Evolutionary conservation across 1,140 invertebrate genomes (phyloP).

Genomic region (Lordiphosa collinella): DNA sequence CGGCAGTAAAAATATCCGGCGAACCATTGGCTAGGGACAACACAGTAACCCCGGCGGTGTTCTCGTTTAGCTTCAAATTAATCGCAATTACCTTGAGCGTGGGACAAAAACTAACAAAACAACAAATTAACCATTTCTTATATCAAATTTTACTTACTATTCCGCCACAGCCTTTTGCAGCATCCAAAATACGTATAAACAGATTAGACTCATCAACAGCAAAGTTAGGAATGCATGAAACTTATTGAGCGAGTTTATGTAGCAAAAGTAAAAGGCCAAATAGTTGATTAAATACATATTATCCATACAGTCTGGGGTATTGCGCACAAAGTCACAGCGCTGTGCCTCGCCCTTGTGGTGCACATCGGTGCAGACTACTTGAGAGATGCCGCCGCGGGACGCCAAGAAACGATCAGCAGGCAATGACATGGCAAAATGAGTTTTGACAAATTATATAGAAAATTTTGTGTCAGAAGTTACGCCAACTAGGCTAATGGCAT

Average conservation of each 20-base stretch:
- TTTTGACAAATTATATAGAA: too few relatives aligned
- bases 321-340: constrained; percentile 2
- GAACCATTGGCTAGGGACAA: constrained; percentile 90
- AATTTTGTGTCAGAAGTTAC: too few relatives aligned
- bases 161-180: constrained; percentile 10
- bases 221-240: constrained; percentile 23
- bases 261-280: constrained; percentile 16
- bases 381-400: too few relatives aligned
- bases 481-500: too few relatives aligned
- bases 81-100: constrained; percentile 84
- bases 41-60: constrained; percentile 88
- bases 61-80: constrained; percentile 84
- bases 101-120: constrained; percentile 85
- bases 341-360: background rate
- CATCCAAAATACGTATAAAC: constrained; percentile 28
- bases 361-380: background rate
- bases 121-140: background rate
- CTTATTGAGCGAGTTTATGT: constrained; percentile 6
- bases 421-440: too few relatives aligned
- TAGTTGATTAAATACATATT: constrained; percentile 25
- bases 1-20: constrained; percentile 86
- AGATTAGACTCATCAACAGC: background rate
- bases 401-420: too few relatives aligned
- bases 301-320: background rate
- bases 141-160: constrained; percentile 15